Conservation (phyloP, 2,888 invertebrate species). For the Conistra vaccinii region DNA sequence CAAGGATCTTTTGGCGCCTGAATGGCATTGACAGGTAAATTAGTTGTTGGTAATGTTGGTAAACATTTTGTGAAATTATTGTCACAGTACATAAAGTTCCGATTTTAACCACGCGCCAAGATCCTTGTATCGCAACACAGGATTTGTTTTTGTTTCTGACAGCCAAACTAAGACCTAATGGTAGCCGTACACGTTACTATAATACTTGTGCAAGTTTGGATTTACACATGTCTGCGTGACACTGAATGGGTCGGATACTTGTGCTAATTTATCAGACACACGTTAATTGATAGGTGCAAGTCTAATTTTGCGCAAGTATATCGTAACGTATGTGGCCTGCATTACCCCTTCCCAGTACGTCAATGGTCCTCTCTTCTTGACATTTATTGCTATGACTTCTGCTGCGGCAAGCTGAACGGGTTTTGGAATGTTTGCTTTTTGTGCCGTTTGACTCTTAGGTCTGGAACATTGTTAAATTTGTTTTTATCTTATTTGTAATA, state of each 20-base stretch:
- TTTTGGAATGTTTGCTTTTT: constrained; percentile 83
- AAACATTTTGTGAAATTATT: too few relatives aligned
- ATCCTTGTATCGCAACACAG: too few relatives aligned
- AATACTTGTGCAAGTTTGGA: too few relatives aligned
- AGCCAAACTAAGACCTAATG: neutral
- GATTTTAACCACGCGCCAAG: too few relatives aligned
- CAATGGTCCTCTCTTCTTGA: constrained; percentile 72
- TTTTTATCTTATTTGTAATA: neutral
- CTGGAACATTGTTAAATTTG: constrained; percentile 72
- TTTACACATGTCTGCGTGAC: neutral
- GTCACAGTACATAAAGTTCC: too few relatives aligned
- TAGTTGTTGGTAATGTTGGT: too few relatives aligned
- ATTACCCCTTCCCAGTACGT: constrained; percentile 79
- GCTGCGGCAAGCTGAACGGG: constrained; percentile 74
- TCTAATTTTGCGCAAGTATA: neutral
- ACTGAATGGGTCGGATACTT: neutral
- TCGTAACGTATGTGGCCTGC: neutral
- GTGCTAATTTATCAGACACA: neutral
- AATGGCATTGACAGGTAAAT: too few relatives aligned
- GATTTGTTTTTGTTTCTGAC: neutral
- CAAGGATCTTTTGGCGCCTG: too few relatives aligned
- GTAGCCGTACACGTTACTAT: too few relatives aligned
- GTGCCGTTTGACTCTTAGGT: constrained; percentile 90
- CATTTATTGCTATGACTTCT: constrained; percentile 68
- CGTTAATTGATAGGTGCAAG: neutral